Base-by-base conservation (phyloP, 35 echinoderm and acorn worm genomes). In the Ptychodera flava region DNA sequence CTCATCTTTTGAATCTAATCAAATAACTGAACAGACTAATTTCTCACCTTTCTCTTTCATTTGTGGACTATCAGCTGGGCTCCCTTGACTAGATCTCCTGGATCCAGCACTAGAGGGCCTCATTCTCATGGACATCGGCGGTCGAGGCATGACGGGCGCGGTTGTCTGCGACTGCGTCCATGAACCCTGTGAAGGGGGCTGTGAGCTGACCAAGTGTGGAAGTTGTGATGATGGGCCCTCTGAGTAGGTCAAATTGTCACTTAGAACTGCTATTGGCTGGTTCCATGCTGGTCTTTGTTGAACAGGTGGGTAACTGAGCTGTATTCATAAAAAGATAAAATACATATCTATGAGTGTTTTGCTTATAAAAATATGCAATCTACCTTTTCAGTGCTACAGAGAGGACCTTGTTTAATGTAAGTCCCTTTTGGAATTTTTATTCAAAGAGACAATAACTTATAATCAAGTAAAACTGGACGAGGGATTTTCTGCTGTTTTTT, bases 221-320 rank as follows among this genome's bases (percentile, higher is more conserved):
- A 85, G 83, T 64, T 64, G 45, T 64, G 45, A 64, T 64, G 22
- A 12, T 12, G 6, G 6, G 6, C 22, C 45, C 6, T 22, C 22
- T 6, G 6, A 12, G 45, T 64, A 64, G 27, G 95, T 92, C 36
- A 88, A 83, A 78, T 86, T 78, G 33, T 91, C 85, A 76, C 89
- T 94, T 32, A 94, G 45, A 1, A 93, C 35, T 37, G 82, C 92
- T 22, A 98, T 38, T 30, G 90, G 78, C 15, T 89, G 33, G 38
- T 88, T 86, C 35, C 87, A 85, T 31, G 81, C 85, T 38, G 87
- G 82, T 34, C 93, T 80, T 76, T 94, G 90, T 78, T 90, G 93
- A 10, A 99, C 96, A 64, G 96, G 96, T 78, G 96, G 96, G 36
- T 92, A 99, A 0, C 90, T 90, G 15, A 99, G 78, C 96, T 99